Base-by-base conservation (phyloP, 2,888 invertebrate species). In the Caenorhabditis sp. region DNA sequence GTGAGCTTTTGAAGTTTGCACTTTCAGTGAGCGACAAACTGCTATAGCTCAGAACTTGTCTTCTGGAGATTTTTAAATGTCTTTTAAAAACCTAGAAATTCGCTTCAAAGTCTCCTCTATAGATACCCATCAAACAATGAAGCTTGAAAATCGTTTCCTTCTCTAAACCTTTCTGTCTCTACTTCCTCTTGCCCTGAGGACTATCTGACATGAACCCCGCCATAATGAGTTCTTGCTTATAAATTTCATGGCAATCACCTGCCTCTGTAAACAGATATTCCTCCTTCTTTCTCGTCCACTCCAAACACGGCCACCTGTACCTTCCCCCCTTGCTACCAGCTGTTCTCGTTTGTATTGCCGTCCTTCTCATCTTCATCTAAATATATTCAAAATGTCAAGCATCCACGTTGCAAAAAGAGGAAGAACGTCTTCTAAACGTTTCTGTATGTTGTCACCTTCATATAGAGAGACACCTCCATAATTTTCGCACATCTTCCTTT, bases 281-380 rank as follows among this genome's bases (percentile, higher is more conserved):
- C 2, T 58, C 24, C 28, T 44, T 22, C 24, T n/a, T 24, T 44
- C 19, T 10, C n/a, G 26, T 49, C 54, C 79, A 79, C 79, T 79
- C 56, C 51, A 80, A 73, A 26, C 22, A 58, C 47, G 80, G 64
- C 72, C 72, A 80, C 80, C 80, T 74, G 74, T 69, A 80, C 74
- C 54, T 16, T 68, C 31, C 19, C 12, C 10, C 54, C 35, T 56
- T 44, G 35, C 66, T 51, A 70, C 81, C 81, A 81, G 81, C 81
- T 81, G 81, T 81, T 81, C 75, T 81, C 81, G 81, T 81, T 81
- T 81, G 63, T 70, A 66, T 69, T 79, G 70, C 49, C 70, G 44
- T 63, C n/a, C 22, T 44, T 28, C 41, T 54, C 51, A 54, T 54
- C 54, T 22, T 51, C 22, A 51, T 63, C 22, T 44, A 14, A 44